These are phyloP conservation scores for Dexiosoma caninum DNA, from an alignment of 2,888 invertebrate species.

Conservation along the genomic window DNA sequence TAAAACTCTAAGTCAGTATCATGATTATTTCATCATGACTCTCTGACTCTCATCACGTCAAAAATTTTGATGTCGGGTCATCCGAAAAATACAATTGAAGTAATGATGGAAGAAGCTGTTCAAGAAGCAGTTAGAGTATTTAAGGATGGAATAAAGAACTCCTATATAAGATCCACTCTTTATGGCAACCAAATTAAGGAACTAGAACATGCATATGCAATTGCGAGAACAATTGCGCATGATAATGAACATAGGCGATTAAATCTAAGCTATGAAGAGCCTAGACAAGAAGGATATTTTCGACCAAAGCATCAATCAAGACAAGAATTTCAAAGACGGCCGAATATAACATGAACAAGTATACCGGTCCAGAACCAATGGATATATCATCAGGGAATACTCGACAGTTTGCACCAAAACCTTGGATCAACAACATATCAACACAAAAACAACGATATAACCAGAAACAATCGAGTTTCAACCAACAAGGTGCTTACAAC, in stretches of 20 bases:
- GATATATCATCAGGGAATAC: neutral
- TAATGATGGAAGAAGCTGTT: constrained; percentile 12
- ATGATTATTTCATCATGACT: neutral
- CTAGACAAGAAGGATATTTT: neutral
- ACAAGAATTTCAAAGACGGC: neutral
- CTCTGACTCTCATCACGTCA: neutral
- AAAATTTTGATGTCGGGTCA: neutral
- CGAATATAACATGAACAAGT: neutral
- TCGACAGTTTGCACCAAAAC: neutral
- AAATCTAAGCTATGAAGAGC: neutral
- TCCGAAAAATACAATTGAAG: neutral
- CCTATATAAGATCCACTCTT: constrained; percentile 3
- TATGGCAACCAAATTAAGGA: neutral
- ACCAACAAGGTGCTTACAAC: neutral
- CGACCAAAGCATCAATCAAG: neutral
- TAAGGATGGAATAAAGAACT: neutral
- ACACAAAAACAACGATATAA: constrained; percentile 2
- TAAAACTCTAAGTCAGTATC: constrained; percentile 1
- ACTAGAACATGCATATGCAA: constrained; percentile 1
- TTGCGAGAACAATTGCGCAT: neutral
- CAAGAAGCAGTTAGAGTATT: constrained; percentile 9
- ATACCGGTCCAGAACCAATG: neutral
- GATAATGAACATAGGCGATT: neutral
- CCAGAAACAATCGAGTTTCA: neutral
- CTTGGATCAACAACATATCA: neutral